A percentile compares a stretch with the other conserved stretches of the same genome.
These are phyloP conservation scores for Phalacrocorax brasilianus DNA, from an alignment of 2,113 vertebrate genomes.

Conservation along the genomic window DNA sequence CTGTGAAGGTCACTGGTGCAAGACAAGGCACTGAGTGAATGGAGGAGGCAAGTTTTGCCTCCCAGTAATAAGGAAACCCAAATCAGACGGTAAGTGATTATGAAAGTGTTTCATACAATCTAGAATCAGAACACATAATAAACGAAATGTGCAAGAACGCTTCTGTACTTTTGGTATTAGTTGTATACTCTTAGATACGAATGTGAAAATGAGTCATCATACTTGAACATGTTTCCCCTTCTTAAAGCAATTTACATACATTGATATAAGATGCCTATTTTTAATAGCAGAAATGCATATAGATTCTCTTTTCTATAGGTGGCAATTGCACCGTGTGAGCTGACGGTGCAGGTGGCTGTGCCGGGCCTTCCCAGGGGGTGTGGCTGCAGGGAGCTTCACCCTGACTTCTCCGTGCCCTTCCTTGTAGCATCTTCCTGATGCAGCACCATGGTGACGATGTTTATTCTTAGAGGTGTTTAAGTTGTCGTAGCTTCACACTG, in stretches of 20 bases:
- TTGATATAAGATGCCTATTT: slow-evolving; percentile 41
- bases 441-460: neutral
- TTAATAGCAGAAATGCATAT: slow-evolving; percentile 9
- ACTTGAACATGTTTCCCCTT: slow-evolving; percentile 17
- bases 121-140: neutral
- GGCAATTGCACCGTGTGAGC: neutral
- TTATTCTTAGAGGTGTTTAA: neutral
- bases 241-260: slow-evolving; percentile 22
- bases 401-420: neutral
- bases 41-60: neutral
- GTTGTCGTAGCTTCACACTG: neutral
- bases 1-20: neutral
- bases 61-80: slow-evolving; percentile 5
- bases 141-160: neutral
- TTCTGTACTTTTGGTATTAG: slow-evolving; percentile 10
- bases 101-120: neutral
- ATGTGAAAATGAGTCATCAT: slow-evolving; percentile 27
- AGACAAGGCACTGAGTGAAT: neutral
- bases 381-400: neutral
- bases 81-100: slow-evolving; percentile 26
- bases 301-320: neutral
- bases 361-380: too few species aligned
- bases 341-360: neutral
- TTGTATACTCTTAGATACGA: slow-evolving; percentile 15
- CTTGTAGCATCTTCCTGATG: neutral